These are phyloP conservation scores for Centropus bengalensis DNA, from an alignment of 2,113 vertebrate species.

Conservation along the genomic window DNA sequence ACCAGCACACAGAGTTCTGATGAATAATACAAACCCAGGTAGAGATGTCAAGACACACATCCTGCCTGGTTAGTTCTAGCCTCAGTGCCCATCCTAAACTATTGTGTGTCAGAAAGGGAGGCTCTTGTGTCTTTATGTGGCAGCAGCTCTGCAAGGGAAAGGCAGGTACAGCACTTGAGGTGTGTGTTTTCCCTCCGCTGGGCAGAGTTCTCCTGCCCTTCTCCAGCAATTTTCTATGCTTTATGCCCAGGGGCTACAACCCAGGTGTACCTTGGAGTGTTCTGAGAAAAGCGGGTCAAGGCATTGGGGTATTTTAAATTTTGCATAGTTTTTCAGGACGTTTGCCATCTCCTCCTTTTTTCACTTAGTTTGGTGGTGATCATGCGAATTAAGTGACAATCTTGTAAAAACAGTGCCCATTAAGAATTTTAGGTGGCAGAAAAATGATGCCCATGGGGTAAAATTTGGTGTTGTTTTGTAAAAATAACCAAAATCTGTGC, in stretches of 20 bases:
- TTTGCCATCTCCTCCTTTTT: not conserved
- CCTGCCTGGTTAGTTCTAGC: not conserved
- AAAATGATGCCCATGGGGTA: not conserved
- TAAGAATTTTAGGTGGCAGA: not conserved
- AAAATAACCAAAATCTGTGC: not conserved
- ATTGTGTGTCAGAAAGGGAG: not conserved
- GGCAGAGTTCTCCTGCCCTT: not conserved
- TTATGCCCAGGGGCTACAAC: not conserved
- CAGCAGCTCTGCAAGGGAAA: not conserved
- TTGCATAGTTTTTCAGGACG: not conserved
- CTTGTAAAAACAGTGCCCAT: not conserved
- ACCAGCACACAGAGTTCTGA: not conserved
- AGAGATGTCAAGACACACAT: not conserved
- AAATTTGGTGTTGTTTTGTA: not conserved
- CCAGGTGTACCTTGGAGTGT: not conserved
- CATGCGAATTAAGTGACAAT: not conserved
- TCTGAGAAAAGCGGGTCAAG: not conserved
- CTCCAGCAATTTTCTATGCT: not conserved
- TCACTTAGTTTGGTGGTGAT: not conserved
- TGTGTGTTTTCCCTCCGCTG: not conserved
- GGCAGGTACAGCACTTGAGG: not conserved
- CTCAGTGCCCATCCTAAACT: not conserved
- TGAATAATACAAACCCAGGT: not conserved
- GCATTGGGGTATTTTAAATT: not conserved
- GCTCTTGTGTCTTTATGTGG: not conserved